A percentile compares a stretch with the other conserved stretches of the same genome.
Evolutionary conservation across 23 tunicate species (phyloP).

Genomic region (Trididemnum nubilum): DNA sequence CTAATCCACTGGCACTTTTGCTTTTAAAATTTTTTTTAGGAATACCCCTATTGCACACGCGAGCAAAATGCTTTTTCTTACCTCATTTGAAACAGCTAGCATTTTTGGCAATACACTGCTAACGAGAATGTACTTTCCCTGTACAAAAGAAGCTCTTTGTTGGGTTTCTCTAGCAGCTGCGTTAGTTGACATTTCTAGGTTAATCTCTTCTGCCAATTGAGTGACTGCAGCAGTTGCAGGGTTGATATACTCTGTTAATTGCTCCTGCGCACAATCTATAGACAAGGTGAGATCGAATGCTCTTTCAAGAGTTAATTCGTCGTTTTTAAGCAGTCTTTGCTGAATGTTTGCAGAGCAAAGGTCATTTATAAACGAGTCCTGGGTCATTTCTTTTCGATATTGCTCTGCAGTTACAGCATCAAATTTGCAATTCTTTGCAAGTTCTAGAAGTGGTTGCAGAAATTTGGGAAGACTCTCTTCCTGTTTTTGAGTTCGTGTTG

Average conservation of each 20-base stretch:
- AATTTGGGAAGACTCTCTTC: background rate
- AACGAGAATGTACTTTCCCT: background rate
- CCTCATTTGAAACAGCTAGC: background rate
- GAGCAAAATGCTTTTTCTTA: background rate
- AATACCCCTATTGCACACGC: too few relatives aligned
- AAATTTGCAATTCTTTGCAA: background rate
- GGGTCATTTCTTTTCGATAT: background rate
- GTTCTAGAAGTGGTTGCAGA: background rate
- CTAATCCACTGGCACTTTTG: too few relatives aligned
- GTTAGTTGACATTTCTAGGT: background rate
- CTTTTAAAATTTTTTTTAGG: too few relatives aligned
- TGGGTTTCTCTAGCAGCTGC: background rate
- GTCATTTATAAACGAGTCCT: background rate
- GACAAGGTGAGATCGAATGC: background rate
- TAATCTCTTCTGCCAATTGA: too few relatives aligned
- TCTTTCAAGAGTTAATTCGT: background rate
- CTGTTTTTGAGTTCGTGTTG: background rate
- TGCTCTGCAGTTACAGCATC: background rate
- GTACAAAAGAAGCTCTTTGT: background rate
- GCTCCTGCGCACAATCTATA: background rate
- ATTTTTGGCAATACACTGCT: background rate
- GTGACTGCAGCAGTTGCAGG: too few relatives aligned
- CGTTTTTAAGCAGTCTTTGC: background rate
- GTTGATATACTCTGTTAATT: too few relatives aligned
- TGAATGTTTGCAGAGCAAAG: background rate